These are phyloP conservation scores for Vireo altiloquus DNA, from an alignment of 2,113 vertebrate species.

Conservation along the genomic window DNA sequence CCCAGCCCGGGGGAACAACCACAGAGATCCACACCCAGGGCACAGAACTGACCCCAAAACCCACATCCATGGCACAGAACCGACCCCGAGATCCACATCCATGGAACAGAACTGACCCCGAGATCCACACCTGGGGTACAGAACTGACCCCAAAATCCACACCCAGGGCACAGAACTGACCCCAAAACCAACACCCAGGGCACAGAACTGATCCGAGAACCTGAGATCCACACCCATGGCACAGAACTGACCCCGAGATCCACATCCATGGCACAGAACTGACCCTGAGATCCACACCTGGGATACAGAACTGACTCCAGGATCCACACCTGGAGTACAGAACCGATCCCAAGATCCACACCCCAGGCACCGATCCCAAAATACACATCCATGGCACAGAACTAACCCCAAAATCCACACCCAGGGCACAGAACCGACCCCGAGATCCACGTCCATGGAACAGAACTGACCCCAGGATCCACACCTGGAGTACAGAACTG, in stretches of 20 bases:
- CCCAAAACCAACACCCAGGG: background rate
- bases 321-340: background rate
- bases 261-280: background rate
- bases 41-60: background rate
- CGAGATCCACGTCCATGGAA: background rate
- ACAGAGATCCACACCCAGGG: accelerated
- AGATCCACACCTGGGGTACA: background rate
- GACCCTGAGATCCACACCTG: background rate
- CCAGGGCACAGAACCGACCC: background rate
- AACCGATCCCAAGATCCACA: background rate
- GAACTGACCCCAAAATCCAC: background rate
- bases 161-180: background rate
- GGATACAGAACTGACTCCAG: too few species aligned
- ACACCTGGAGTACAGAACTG: accelerated
- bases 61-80: too few species aligned
- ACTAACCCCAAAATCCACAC: background rate
- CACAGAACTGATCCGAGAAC: too few species aligned
- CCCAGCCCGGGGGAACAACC: background rate
- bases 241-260: too few species aligned
- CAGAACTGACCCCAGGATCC: background rate
- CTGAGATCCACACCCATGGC: too few species aligned
- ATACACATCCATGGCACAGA: too few species aligned
- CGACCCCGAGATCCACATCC: too few species aligned
- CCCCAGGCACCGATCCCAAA: too few species aligned
- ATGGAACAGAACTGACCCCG: too few species aligned